Conservation (phyloP, 2,797 vertebrate genomes). For the Coccyzus lansbergi region DNA sequence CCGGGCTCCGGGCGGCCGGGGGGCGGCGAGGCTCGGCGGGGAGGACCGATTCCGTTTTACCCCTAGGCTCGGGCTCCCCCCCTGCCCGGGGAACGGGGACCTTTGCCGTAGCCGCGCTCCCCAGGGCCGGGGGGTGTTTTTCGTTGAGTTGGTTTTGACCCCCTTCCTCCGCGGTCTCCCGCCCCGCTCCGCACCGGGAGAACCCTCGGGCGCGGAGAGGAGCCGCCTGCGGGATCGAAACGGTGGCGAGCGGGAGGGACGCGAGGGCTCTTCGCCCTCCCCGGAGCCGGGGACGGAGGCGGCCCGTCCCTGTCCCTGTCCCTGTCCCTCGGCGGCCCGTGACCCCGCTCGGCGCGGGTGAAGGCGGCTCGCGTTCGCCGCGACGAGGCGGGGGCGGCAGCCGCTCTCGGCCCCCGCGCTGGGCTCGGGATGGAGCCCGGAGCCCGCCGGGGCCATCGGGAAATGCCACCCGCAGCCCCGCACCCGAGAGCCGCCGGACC, state of each 20-base stretch:
- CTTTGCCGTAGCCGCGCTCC: neutral
- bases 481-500: neutral
- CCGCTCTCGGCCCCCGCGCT: neutral
- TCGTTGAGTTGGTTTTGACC: conserved; percentile 41
- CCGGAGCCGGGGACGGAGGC: neutral
- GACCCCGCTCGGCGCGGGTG: neutral
- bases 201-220: neutral
- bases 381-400: neutral
- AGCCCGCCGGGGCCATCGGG: neutral
- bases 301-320: too few relatives aligned
- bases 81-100: neutral
- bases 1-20: neutral
- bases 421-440: neutral
- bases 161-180: neutral
- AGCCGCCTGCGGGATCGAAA: neutral
- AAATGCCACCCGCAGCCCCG: neutral
- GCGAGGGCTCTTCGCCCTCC: neutral
- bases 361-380: neutral
- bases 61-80: neutral
- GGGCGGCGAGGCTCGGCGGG: neutral
- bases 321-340: neutral
- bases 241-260: neutral
- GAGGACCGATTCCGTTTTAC: neutral
- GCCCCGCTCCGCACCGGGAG: neutral
- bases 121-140: neutral